phyloP scores from a whole-genome alignment of 2,888 invertebrate genomes.

The Folsomia candida region DNA sequence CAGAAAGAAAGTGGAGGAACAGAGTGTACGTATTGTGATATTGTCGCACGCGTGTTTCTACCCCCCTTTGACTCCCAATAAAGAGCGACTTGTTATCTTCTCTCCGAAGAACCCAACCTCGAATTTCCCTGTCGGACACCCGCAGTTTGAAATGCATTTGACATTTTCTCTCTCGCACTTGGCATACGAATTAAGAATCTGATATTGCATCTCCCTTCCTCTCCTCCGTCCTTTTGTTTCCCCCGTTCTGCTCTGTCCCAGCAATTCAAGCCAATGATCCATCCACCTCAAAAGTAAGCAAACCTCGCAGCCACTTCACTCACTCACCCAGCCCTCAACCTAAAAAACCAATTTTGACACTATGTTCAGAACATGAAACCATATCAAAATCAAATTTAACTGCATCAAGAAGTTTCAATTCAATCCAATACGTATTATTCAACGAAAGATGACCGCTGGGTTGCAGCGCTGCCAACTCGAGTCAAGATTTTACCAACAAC shows the following conservation, averaged over 20 bases:
- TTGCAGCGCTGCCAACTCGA: no score
- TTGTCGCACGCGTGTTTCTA: conserved; percentile 50
- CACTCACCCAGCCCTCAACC: background rate
- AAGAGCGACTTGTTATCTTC: conserved; percentile 47
- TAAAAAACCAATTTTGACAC: conserved; percentile 13
- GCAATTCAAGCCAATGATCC: no score
- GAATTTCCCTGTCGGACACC: conserved; percentile 48
- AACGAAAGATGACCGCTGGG: no score
- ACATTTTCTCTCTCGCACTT: conserved; percentile 47
- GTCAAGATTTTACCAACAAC: background rate
- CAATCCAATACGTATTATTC: no score
- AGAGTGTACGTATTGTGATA: no score
- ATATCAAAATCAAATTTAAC: background rate
- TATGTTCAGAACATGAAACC: background rate
- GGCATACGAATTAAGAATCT: conserved; percentile 46
- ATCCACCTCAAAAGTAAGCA: no score
- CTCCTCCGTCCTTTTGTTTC: background rate
- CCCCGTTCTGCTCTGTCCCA: background rate
- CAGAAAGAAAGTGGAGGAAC: no score
- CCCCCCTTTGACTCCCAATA: conserved; percentile 39
- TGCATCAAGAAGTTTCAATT: no score
- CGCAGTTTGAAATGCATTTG: conserved; percentile 50
- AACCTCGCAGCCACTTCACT: no score
- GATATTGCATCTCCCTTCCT: background rate
- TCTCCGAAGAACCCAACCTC: conserved; percentile 41